Base-by-base conservation (phyloP, 2,888 invertebrate genomes). In the Sialis lutaria region DNA sequence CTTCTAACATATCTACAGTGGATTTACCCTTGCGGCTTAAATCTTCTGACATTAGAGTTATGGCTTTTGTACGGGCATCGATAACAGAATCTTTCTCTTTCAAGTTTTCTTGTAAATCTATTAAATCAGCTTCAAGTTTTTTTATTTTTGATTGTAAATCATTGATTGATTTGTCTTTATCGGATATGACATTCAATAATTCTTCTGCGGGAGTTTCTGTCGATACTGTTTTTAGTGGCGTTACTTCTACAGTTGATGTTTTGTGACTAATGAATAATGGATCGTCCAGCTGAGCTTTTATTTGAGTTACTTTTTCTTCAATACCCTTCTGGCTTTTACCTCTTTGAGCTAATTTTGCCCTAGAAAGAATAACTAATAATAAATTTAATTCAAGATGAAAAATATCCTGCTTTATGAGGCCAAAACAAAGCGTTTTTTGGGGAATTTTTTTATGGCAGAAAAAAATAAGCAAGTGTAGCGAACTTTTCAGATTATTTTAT, bases 41-140 rank as follows among this genome's bases (percentile, higher is more conserved):
- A 63, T 77, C 81, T 54, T 82, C 83, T 6, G 82, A 77, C 74
- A 85, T 79, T 41, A 85, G 67, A 12, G 81, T 77, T 40, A 81
- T 75, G 32, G 89, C 86, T 66, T 79, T 79, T 55, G 85, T 85
- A 60, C 86, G 74, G 5, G 86, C 79, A 62, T 82, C 79, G 57
- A 89, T 82, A 45, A 89, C 82, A 57, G 82, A 80, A 64, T 87
- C 85, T 62, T 88, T 84, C 64, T 88, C 85, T 57, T 77, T 79
- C 4, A 88, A 68, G 63, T 79, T 79, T 60, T 89, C 90, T 64
- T 88, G 84, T 44, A 85, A 68, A 62, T 92, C 91, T 52, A 90
- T 64, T 43, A 90, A 75, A 50, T 73, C 74, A 6, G 77, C 75
- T 64, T 89, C 87, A 60, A 85, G 68, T 55, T 82, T 81, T 54